Conservation (phyloP, 1,140 invertebrate genomes). For the Oryctes rhinoceros region DNA sequence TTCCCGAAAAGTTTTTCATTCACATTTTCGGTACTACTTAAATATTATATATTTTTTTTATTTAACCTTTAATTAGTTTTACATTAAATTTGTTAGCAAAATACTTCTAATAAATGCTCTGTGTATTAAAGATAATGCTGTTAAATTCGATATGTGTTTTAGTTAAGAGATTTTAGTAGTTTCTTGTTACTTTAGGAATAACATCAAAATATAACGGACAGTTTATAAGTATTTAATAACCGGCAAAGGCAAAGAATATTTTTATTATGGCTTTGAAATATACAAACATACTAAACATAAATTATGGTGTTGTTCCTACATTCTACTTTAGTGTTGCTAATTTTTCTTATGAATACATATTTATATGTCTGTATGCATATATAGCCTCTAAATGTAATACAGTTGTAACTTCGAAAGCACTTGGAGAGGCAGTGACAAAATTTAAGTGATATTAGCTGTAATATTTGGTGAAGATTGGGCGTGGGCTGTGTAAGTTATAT, state of each 20-base stretch:
- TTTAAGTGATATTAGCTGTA: constrained; percentile 49
- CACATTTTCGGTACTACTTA: neutral
- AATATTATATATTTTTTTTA: neutral
- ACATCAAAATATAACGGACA: constrained; percentile 24
- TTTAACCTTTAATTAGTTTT: constrained; percentile 5
- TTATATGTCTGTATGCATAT: constrained; percentile 10
- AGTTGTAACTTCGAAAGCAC: constrained; percentile 10
- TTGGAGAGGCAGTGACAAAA: constrained; percentile 44
- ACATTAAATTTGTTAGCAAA: neutral
- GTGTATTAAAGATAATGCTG: constrained; percentile 27
- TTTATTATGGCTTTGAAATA: neutral
- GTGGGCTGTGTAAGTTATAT: constrained; percentile 39
- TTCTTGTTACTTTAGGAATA: neutral
- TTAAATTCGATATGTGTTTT: neutral
- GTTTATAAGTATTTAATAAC: constrained; percentile 8
- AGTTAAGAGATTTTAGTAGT: constrained; percentile 26
- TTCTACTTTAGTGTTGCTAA: neutral
- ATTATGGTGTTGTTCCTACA: neutral
- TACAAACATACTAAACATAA: neutral
- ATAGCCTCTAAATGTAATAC: neutral
- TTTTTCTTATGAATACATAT: constrained; percentile 14
- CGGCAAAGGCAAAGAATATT: neutral
- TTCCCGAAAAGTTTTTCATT: neutral
- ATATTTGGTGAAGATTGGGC: constrained; percentile 36
- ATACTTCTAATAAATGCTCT: constrained; percentile 3